Evolutionary conservation across 2,797 vertebrate genomes (phyloP), one percentile per base, ranked within the genome.

Genomic region (Cirrhinus mrigala): DNA sequence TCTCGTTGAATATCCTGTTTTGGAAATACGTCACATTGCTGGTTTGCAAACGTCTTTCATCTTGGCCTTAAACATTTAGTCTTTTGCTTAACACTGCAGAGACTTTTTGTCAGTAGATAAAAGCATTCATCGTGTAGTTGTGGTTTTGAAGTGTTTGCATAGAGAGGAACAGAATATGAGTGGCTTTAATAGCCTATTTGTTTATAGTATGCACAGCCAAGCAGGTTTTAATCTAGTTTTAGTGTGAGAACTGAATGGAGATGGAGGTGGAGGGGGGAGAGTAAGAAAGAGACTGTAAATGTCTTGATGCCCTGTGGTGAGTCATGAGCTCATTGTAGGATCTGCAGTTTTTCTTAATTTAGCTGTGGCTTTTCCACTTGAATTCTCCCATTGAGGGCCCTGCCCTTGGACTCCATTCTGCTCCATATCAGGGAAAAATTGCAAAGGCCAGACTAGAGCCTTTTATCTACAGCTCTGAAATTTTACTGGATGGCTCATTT

Each of bases 261-360:
- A 40, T 46, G 6, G 24, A 75, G 44, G 20, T 50, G 48, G 77
- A 58, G 48, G 77, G 50, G 24, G 48, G 24, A 74, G 69, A 56
- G 22, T 33, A 12, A 75, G 62, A 68, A 77, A 62, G 62, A 88
- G 40, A 62, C 27, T 84, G n/a, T 86, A 85, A 88, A 87, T 62
- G 71, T 82, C 84, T 86, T 82, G 44, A 60, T 83, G 78, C 52
- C 44, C 56, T 64, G 78, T 71, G 86, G 79, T 83, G 73, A 82
- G 78, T 85, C 68, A 84, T 88, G 68, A 82, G 87, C 78, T 85
- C 82, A 83, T 86, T 83, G 81, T 74, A 85, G 58, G 85, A 82
- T 82, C 79, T 84, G 75, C 79, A 87, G 69, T 86, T 88, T 81
- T 71, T 77, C 90, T 83, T 20, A 24, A 79, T 88, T 90, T 86